Percentiles rank a stretch among this genome's conserved stretches.
These are phyloP conservation scores for Clavelina lepadiformis DNA, from an alignment of 23 tunicate genomes.

Conservation along the genomic window DNA sequence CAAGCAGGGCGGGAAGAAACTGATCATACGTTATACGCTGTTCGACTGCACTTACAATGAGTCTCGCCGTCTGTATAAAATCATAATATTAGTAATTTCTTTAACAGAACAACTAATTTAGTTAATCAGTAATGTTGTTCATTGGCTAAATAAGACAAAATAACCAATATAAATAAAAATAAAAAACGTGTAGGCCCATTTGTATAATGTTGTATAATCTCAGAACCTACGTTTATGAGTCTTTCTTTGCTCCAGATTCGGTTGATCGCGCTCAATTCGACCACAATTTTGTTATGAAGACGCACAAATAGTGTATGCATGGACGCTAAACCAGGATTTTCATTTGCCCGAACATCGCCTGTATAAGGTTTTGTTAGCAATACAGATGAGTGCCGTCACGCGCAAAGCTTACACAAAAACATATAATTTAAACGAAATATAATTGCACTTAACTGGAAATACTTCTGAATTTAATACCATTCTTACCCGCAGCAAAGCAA, in stretches of 20 bases:
- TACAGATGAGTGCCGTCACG: no score
- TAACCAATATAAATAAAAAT: no score
- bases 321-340: conserved; percentile 63
- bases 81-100: no score
- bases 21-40: conserved; percentile 62
- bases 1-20: conserved; percentile 54
- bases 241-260: conserved; percentile 31
- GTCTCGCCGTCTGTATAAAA: conserved; percentile 46
- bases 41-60: conserved; percentile 42
- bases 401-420: no score
- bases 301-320: conserved; percentile 60
- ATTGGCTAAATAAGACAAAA: no score
- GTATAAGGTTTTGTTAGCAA: no score
- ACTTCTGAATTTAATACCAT: no score
- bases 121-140: no score
- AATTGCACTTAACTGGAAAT: no score
- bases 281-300: conserved; percentile 54
- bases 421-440: no score
- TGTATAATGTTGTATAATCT: not conserved
- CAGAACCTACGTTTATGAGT: conserved; percentile 29
- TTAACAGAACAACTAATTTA: no score
- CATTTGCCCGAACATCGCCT: conserved; percentile 80
- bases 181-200: not conserved
- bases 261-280: conserved; percentile 19
- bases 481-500: conserved; percentile 78